phyloP scores from a whole-genome alignment of 2,888 invertebrate genomes.

The Xestia rhomboidea region DNA sequence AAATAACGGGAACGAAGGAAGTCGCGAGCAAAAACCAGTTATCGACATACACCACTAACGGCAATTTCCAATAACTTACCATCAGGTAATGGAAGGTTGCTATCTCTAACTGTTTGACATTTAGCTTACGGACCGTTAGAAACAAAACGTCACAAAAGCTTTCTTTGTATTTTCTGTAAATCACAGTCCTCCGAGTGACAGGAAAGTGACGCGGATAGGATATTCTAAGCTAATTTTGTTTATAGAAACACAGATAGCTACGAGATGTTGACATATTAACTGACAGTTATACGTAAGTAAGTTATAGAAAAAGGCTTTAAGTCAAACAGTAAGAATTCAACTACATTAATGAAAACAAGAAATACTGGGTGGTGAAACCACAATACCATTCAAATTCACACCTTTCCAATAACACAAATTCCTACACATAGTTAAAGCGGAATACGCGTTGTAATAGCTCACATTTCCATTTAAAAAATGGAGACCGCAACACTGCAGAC shows the following conservation, averaged over 20 bases:
- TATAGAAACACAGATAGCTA: too few species aligned
- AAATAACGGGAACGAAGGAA: neutral
- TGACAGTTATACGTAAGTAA: too few species aligned
- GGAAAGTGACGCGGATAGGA: too few species aligned
- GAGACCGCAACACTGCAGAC: slow-evolving; percentile 38
- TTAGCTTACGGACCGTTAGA: too few species aligned
- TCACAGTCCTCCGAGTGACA: too few species aligned
- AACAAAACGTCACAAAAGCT: too few species aligned
- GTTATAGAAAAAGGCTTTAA: neutral
- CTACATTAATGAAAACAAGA: neutral
- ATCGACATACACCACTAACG: neutral
- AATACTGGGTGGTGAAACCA: neutral
- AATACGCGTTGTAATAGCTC: slow-evolving; percentile 20
- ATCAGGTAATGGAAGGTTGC: too few species aligned
- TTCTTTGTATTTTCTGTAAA: too few species aligned
- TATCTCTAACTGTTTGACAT: too few species aligned
- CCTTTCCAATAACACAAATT: slow-evolving; percentile 1
- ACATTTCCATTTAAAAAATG: slow-evolving; percentile 40
- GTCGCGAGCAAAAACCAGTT: neutral
- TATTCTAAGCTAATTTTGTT: too few species aligned
- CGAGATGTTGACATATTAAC: too few species aligned
- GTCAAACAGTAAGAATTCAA: neutral
- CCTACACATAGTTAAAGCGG: neutral
- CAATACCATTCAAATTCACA: neutral
- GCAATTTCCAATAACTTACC: too few species aligned